Evolutionary conservation across 2,113 vertebrate genomes (phyloP), one percentile per base, ranked within the genome.

Genomic region (Phocoena phocoena): DNA sequence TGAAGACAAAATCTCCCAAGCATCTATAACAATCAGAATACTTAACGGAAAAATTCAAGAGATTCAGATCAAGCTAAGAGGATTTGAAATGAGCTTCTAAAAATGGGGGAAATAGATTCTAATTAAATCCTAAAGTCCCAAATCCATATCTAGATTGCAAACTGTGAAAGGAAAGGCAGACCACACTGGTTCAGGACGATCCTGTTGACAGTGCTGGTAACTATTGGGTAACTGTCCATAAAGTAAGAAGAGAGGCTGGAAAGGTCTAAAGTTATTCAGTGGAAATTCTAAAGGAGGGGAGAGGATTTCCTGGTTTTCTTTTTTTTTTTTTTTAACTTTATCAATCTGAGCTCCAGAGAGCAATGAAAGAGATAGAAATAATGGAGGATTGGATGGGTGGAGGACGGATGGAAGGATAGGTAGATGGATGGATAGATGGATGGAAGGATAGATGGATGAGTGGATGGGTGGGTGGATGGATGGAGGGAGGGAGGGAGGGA

Each of bases 31-130:
- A 80, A 82, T 71, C 36, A 55, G 73, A 93, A 81, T n/a, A 85
- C 58, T 90, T 96, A 96, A 73, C 3, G n/a, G 2, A 2, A 89
- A 92, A 92, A n/a, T 63, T 58, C 3, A 88, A 85, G 47, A 79
- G 44, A 82, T 65, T 87, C 83, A 77, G 73, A 21, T 77, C 88
- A 68, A 86, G 31, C 36, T 89, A 93, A 89, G 77, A 83, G 83
- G 23, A 93, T 84, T 86, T 92, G 58, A 93, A 85, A 92, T 83
- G 36, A 79, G 58, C 62, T 96, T 86, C 81, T 70, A 71, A 63
- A 95, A 71, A 80, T 26, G 2, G 15, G 4, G 23, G 9, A 92
- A 95, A 89, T 70, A 3, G 18, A 60, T 83, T 91, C 53, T 92
- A 86, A 81, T 68, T 88, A 82, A 82, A 70, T 93, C 63, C 55